These are phyloP conservation scores for Phalacrocorax brasilianus DNA, from an alignment of 2,113 vertebrate species.

Conservation along the genomic window DNA sequence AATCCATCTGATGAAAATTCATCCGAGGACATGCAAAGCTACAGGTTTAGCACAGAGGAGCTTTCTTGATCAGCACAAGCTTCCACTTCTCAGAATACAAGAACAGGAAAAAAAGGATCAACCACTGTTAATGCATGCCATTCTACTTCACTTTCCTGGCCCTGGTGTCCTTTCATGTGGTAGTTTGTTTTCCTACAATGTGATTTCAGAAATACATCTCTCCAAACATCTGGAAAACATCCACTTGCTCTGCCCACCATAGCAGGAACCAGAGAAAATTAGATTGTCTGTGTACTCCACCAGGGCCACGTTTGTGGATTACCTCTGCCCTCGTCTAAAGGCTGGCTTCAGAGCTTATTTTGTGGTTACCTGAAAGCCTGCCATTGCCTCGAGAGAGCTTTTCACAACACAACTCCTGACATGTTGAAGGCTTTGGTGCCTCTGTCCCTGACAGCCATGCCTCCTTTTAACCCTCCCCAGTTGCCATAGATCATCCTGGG, in stretches of 20 bases:
- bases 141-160: not conserved
- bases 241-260: not conserved
- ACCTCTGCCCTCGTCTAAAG: not conserved
- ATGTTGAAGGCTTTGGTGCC: not conserved
- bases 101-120: not conserved
- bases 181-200: not conserved
- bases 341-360: not conserved
- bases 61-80: not conserved
- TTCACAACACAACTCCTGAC: not conserved
- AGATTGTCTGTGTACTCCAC: not conserved
- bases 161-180: not conserved
- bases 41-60: not conserved
- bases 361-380: not conserved
- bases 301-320: not conserved
- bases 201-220: not conserved
- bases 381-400: not conserved
- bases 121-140: not conserved
- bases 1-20: not conserved
- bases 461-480: not conserved
- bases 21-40: not conserved
- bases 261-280: not conserved
- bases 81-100: not conserved
- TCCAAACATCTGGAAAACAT: constrained; percentile 45
- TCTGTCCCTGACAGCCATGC: not conserved
- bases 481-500: not conserved